Conservation (phyloP, 2,888 invertebrate species). For the Synergus laeviventris region DNA sequence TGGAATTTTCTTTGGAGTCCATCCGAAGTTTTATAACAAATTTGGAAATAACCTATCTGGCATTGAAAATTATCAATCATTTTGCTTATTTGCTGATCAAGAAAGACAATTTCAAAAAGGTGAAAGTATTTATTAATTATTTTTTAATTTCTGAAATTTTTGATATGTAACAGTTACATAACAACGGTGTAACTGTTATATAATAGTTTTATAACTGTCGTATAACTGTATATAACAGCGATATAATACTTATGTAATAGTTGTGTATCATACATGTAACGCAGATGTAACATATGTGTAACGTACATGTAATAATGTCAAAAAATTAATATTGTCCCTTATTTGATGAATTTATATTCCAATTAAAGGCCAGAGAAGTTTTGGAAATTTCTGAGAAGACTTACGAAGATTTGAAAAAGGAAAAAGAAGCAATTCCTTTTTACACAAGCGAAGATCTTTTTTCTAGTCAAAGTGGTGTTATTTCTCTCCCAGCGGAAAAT, state of each 20-base stretch:
- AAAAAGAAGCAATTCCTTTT: slow-evolving; percentile 71
- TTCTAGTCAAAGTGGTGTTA: slow-evolving; percentile 50
- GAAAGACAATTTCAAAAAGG: slow-evolving; percentile 75
- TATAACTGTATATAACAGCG: no score
- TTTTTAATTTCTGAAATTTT: no score
- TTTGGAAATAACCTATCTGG: slow-evolving; percentile 74
- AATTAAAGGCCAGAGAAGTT: slow-evolving; percentile 74
- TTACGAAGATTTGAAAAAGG: slow-evolving; percentile 75
- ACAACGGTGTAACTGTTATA: neutral
- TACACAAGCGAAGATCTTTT: slow-evolving; percentile 79
- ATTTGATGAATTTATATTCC: neutral
- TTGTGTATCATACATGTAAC: no score
- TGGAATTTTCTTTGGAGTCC: slow-evolving; percentile 45
- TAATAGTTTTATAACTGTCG: neutral
- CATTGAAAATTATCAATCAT: slow-evolving; percentile 79
- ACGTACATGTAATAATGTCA: neutral
- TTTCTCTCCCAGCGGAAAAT: slow-evolving; percentile 71
- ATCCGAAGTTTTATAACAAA: slow-evolving; percentile 47
- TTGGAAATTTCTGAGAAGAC: slow-evolving; percentile 77
- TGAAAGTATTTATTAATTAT: neutral
- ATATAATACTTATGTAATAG: no score
- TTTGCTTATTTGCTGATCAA: slow-evolving; percentile 79
- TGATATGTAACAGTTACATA: neutral
- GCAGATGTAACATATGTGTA: neutral
- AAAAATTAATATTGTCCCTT: no score